phyloP scores from a whole-genome alignment of 2,888 invertebrate species.

The Phalera bucephala region DNA sequence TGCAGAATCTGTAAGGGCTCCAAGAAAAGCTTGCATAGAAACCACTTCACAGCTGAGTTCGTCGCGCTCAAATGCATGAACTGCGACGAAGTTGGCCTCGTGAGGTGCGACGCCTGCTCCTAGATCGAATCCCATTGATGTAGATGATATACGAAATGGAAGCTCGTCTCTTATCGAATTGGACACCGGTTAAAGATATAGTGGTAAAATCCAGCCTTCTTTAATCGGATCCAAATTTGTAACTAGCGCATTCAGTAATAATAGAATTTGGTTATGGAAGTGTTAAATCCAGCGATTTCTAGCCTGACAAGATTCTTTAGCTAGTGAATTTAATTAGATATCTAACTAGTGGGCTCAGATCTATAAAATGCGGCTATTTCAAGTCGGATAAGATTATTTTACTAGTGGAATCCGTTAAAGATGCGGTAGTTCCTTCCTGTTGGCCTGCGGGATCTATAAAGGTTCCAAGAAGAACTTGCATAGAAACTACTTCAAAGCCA shows the following conservation, averaged over 20 bases:
- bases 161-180: conserved; percentile 4
- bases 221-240: too few species aligned
- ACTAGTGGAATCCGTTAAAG: too few species aligned
- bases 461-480: conserved; percentile 98
- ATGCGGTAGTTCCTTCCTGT: conserved; percentile 95
- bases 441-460: conserved; percentile 96
- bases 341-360: too few species aligned
- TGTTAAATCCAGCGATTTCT: too few species aligned
- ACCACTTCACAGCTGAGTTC: conserved; percentile 97
- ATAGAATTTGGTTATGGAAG: too few species aligned
- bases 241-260: too few species aligned
- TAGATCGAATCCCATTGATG: conserved; percentile 29
- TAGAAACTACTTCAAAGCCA: conserved; percentile 96
- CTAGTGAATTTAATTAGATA: too few species aligned
- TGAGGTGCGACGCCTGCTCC: conserved; percentile 93
- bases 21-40: conserved; percentile 97
- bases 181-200: too few species aligned
- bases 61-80: conserved; percentile 97
- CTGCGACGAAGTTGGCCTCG: conserved; percentile 97
- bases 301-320: too few species aligned
- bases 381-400: too few species aligned
- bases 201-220: too few species aligned
- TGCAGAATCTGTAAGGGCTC: conserved; percentile 97
- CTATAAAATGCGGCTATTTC: too few species aligned
- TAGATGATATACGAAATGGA: not conserved